Conservation (phyloP, 2,888 invertebrate genomes). For the Labia minor region DNA sequence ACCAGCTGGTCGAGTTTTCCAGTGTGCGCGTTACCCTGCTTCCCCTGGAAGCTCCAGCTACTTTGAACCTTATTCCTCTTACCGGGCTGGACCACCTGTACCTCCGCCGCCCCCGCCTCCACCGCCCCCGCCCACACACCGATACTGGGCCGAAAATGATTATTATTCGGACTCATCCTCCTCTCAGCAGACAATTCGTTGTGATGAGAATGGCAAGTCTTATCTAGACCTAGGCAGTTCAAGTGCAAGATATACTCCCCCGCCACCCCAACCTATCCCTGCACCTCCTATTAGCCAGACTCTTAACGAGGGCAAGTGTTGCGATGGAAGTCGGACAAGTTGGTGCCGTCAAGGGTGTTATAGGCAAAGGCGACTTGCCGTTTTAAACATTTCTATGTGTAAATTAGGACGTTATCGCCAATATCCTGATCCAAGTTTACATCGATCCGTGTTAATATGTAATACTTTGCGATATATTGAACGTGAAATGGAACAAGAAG, state of each 20-base stretch:
- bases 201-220: constrained; percentile 81
- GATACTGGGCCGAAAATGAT: constrained; percentile 30
- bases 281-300: constrained; percentile 22
- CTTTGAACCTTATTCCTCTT: constrained; percentile 20
- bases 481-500: constrained; percentile 66
- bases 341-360: constrained; percentile 73
- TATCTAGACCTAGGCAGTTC: constrained; percentile 68
- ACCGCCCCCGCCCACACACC: constrained; percentile 23
- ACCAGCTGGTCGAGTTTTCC: constrained; percentile 36
- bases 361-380: constrained; percentile 73
- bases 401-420: constrained; percentile 80
- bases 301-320: constrained; percentile 42
- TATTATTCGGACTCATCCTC: constrained; percentile 34
- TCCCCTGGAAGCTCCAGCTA: constrained; percentile 16
- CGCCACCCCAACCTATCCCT: constrained; percentile 18
- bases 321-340: constrained; percentile 59
- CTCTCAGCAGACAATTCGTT: constrained; percentile 68
- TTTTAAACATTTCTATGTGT: constrained; percentile 84
- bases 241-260: constrained; percentile 36
- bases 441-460: constrained; percentile 85
- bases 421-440: constrained; percentile 77
- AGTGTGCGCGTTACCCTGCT: constrained; percentile 28
- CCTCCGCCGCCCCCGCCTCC: constrained; percentile 22
- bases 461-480: constrained; percentile 83
- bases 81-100: constrained; percentile 5